Percentiles rank a stretch among this genome's conserved stretches.
Conservation (phyloP, 2,888 invertebrate species). For the Cosmopolites sordidus region DNA sequence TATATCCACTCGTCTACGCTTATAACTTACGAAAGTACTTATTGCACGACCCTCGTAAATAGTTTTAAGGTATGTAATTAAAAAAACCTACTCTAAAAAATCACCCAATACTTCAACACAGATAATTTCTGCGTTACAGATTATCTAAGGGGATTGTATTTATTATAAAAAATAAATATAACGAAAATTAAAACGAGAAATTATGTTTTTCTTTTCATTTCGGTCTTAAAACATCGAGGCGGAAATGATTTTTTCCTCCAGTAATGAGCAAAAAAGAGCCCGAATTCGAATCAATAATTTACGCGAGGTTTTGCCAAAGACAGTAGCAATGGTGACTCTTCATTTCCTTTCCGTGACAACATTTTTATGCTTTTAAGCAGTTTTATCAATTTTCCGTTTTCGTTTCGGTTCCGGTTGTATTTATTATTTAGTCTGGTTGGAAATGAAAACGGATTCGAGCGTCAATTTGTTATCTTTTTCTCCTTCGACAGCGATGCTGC, state of each 20-base stretch:
- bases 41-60: no score
- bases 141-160: no score
- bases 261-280: neutral
- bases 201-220: no score
- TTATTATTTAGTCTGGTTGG: slow-evolving; percentile 26
- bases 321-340: slow-evolving; percentile 26
- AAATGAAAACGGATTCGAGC: slow-evolving; percentile 26
- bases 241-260: neutral
- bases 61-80: no score
- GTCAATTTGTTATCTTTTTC: slow-evolving; percentile 21
- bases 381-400: slow-evolving; percentile 25
- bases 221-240: no score
- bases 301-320: slow-evolving; percentile 25
- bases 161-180: no score
- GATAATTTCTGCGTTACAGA: no score
- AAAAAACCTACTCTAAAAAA: no score
- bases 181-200: no score
- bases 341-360: slow-evolving; percentile 26
- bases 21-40: no score
- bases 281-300: slow-evolving; percentile 19
- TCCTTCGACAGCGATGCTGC: neutral
- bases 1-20: no score
- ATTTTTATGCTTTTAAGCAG: slow-evolving; percentile 16
- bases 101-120: no score
- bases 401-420: slow-evolving; percentile 19